phyloP scores from a whole-genome alignment of 2,888 invertebrate species.

The Formica aserva region DNA sequence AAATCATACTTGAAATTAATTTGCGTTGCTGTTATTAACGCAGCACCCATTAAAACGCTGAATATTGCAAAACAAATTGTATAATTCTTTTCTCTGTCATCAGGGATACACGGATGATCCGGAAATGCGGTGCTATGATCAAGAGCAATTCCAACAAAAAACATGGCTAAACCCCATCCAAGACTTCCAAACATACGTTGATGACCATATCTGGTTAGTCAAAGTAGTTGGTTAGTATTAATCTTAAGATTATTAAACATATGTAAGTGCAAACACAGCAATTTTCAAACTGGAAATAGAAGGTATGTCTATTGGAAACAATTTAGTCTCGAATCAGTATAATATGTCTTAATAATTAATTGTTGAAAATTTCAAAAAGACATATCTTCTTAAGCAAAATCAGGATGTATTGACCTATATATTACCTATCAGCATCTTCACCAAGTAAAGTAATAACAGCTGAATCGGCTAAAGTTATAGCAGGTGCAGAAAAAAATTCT shows the following conservation, averaged over 20 bases:
- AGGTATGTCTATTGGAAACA: neutral
- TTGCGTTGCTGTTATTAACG: conserved; percentile 96
- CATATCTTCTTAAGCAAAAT: neutral
- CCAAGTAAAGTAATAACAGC: conserved; percentile 96
- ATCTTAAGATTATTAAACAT: neutral
- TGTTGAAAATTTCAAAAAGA: neutral
- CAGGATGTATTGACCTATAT: neutral
- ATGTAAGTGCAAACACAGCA: neutral
- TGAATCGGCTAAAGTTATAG: conserved; percentile 97
- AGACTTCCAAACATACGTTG: conserved; percentile 99
- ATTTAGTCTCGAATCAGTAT: neutral
- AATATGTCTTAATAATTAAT: neutral
- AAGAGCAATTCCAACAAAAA: conserved; percentile 97
- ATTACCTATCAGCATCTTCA: conserved; percentile 92
- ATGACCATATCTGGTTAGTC: conserved; percentile 91
- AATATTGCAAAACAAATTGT: conserved; percentile 99
- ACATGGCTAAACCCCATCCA: conserved; percentile 99
- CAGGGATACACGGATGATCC: conserved; percentile 96
- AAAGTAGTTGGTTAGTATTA: conserved; percentile 1
- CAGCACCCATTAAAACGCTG: conserved; percentile 98
- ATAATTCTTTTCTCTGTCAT: conserved; percentile 98
- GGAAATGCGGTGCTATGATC: conserved; percentile 99
- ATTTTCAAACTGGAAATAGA: neutral
- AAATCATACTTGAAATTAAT: conserved; percentile 88
- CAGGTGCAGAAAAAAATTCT: conserved; percentile 99